Base-by-base conservation (phyloP, 1,140 invertebrate genomes). In the Oncopodura yosiiana region DNA sequence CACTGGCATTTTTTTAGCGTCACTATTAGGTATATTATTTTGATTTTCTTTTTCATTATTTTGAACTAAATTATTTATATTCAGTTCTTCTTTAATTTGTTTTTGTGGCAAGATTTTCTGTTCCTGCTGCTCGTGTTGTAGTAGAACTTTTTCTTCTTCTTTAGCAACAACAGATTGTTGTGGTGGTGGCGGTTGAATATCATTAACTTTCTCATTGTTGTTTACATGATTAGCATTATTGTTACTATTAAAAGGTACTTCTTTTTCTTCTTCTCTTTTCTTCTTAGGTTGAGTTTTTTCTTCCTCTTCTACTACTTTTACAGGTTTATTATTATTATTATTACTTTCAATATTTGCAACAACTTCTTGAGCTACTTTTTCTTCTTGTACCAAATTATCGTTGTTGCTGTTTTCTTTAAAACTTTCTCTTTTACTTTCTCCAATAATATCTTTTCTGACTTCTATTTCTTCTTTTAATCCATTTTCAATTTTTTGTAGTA, bases 381-480 rank as follows among this genome's bases (percentile, higher is more conserved):
- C n/a, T n/a, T n/a, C n/a, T n/a, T n/a, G n/a, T n/a, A n/a, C n/a
- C n/a, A n/a, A n/a, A n/a, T n/a, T n/a, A n/a, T n/a, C n/a, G n/a
- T n/a, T n/a, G n/a, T n/a, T n/a, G n/a, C n/a, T n/a, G n/a, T n/a
- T n/a, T n/a, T n/a, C n/a, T n/a, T n/a, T 34, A n/a, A 34, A 9
- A 9, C 32, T 34, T 34, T n/a, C n/a, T 9, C 32, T 34, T 18
- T 11, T 39, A 8, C 4, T 16, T 5, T 39, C 8, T 8, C n/a
- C 16, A 11, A 16, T 16, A 18, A 6, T 18, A 39, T 11, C n/a
- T 39, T 8, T 39, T 5, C 32, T 29, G 26, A 37, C 26, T 21
- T 41, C 41, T 14, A 49, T 46, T 43, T 55, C 53, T 23, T 49
- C 49, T 42, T 55, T 55, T 3, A 55, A 18, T 27, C 53, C 45